These are phyloP conservation scores for Ophion obscuratus DNA, from an alignment of 2,888 invertebrate genomes.

Conservation along the genomic window DNA sequence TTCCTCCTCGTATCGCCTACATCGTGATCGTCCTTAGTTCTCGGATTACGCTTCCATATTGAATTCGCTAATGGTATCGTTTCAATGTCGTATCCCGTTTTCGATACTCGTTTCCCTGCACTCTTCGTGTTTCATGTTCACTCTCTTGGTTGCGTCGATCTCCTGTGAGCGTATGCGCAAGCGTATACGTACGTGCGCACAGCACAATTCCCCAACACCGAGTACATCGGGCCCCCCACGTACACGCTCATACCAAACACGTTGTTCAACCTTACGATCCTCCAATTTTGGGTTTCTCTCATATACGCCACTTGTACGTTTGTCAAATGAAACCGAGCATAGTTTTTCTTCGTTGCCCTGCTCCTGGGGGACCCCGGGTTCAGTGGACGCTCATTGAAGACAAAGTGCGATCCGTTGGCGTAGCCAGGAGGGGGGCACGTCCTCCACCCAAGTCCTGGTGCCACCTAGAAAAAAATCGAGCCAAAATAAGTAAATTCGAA, in stretches of 20 bases:
- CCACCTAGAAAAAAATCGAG: too few relatives aligned
- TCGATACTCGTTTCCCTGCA: neutral
- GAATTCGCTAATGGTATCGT: conserved; percentile 29
- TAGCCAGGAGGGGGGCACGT: too few relatives aligned
- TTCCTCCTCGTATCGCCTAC: conserved; percentile 30
- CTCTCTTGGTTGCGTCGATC: neutral
- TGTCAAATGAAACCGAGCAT: conserved; percentile 5
- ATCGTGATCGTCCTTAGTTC: conserved; percentile 41
- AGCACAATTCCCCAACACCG: too few relatives aligned
- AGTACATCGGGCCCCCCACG: conserved; percentile 2
- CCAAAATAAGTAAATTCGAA: too few relatives aligned
- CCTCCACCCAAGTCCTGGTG: too few relatives aligned
- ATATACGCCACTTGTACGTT: conserved; percentile 13
- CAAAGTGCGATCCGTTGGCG: too few relatives aligned
- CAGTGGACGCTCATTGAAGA: too few relatives aligned
- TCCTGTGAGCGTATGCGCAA: too few relatives aligned
- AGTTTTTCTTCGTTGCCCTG: neutral
- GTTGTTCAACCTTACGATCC: conserved; percentile 8
- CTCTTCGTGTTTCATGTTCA: neutral
- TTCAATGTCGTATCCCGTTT: neutral
- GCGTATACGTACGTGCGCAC: too few relatives aligned
- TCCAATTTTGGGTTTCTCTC: conserved; percentile 39
- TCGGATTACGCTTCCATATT: conserved; percentile 39
- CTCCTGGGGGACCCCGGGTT: too few relatives aligned
- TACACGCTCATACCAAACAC: neutral